Evolutionary conservation across 2,113 vertebrate genomes (phyloP).

Genomic region (Macheiramphus alcinus): DNA sequence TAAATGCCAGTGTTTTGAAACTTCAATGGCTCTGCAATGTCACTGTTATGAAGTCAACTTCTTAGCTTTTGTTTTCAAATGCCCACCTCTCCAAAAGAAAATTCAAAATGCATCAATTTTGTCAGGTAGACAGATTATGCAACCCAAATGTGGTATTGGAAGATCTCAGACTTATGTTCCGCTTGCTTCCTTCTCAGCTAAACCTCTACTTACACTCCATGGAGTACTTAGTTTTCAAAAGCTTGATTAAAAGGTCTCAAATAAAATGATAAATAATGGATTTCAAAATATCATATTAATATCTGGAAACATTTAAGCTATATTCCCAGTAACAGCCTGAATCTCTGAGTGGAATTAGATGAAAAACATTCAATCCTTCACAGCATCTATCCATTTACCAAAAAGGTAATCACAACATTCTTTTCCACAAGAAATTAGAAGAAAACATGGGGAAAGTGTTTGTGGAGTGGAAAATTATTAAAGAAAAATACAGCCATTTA

Average conservation of each 20-base stretch:
- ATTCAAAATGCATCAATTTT: neutral
- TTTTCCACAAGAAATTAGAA: neutral
- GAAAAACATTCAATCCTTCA: neutral
- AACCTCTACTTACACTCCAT: neutral
- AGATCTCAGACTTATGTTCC: neutral
- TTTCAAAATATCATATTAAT: neutral
- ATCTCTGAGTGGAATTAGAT: neutral
- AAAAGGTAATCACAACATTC: neutral
- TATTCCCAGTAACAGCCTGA: neutral
- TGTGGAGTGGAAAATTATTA: neutral
- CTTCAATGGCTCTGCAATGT: neutral
- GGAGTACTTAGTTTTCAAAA: neutral
- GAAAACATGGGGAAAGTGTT: fast-evolving
- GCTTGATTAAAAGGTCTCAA: neutral
- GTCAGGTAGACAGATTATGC: neutral
- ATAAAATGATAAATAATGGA: neutral
- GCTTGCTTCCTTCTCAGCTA: neutral
- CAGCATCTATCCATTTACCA: neutral
- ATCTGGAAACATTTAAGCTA: neutral
- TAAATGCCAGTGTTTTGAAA: neutral
- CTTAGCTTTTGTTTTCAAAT: neutral
- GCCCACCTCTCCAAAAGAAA: neutral
- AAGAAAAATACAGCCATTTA: neutral
- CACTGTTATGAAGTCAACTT: neutral
- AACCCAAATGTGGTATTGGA: neutral